phyloP scores from a whole-genome alignment of 2,113 vertebrate species.

The Athene cunicularia region DNA sequence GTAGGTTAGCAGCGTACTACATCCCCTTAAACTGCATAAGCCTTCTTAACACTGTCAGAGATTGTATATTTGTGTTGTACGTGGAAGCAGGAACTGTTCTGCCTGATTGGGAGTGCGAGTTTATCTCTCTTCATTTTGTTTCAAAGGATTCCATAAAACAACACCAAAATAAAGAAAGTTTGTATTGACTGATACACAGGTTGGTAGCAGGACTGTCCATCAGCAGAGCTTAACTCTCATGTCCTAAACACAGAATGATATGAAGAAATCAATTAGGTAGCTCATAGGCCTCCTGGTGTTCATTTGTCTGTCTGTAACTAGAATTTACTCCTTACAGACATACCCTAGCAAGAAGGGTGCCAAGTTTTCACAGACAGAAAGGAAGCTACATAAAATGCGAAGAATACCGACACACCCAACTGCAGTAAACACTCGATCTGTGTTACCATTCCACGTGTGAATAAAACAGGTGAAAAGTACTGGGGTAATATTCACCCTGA shows the following conservation, averaged over 20 bases:
- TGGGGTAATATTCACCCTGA: background rate
- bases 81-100: background rate
- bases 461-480: background rate
- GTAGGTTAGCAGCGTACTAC: background rate
- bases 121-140: background rate
- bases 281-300: background rate
- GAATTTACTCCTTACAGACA: background rate
- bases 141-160: background rate
- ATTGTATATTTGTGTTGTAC: background rate
- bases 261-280: background rate
- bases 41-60: background rate
- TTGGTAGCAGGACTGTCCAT: background rate
- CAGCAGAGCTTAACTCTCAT: background rate
- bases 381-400: background rate
- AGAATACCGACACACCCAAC: background rate
- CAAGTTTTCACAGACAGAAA: background rate
- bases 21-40: background rate
- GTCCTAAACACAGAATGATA: background rate
- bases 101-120: background rate
- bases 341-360: background rate
- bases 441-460: background rate
- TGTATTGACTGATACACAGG: background rate
- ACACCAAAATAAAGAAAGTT: background rate
- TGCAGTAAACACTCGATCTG: background rate
- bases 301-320: background rate